Evolutionary conservation across 2,113 vertebrate species (phyloP).

Genomic region (Ptychochromis oligacanthus): DNA sequence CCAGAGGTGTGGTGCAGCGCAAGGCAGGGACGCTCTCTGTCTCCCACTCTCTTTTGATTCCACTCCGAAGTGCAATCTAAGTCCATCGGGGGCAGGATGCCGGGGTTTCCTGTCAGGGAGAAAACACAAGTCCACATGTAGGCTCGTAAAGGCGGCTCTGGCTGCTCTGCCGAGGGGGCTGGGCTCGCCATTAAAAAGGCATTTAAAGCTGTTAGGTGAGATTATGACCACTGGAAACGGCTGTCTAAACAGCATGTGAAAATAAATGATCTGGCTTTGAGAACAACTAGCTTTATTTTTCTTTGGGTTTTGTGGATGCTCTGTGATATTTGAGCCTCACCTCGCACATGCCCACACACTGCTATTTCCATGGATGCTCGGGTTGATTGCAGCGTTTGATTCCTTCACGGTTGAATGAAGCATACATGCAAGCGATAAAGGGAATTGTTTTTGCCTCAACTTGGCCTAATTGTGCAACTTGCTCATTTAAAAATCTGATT

Average conservation of each 20-base stretch:
- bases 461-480: slow-evolving; percentile 9
- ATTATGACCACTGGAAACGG: slow-evolving; percentile 67
- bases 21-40: slow-evolving; percentile 38
- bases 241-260: slow-evolving; percentile 74
- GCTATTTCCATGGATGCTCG: not conserved
- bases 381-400: slow-evolving; percentile 26
- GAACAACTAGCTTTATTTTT: slow-evolving; percentile 54
- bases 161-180: slow-evolving; percentile 3
- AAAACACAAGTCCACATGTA: slow-evolving; percentile 42
- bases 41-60: slow-evolving; percentile 51
- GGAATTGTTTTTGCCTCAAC: slow-evolving; percentile 1
- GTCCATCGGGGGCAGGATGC: slow-evolving; percentile 65
- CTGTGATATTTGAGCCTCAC: slow-evolving; percentile 38
- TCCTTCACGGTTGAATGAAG: not conserved
- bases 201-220: slow-evolving; percentile 47
- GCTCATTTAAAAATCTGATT: slow-evolving; percentile 23
- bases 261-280: slow-evolving; percentile 58
- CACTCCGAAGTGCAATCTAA: slow-evolving; percentile 40
- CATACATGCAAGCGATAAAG: not conserved
- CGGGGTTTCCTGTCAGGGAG: slow-evolving; percentile 62
- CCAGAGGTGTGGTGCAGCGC: slow-evolving; percentile 46
- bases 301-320: slow-evolving; percentile 46
- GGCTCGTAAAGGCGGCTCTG: slow-evolving; percentile 52
- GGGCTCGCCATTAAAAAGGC: slow-evolving; percentile 56
- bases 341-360: slow-evolving; percentile 6